Base-by-base conservation (phyloP, 2,113 vertebrate genomes). In the Podiceps cristatus region DNA sequence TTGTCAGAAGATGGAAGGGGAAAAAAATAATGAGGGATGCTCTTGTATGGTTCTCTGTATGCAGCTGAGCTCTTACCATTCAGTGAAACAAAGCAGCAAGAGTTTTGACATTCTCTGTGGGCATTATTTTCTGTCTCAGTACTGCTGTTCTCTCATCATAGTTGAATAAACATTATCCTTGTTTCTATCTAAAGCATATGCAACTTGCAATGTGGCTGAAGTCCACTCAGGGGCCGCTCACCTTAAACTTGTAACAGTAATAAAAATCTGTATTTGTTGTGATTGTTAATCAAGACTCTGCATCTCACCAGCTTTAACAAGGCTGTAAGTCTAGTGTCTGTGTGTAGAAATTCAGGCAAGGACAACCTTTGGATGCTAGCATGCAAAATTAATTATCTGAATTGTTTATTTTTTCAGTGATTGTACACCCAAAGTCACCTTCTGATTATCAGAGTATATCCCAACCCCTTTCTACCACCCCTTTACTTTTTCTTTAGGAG, bases 171-270 rank as follows among this genome's bases (percentile, higher is more conserved):
- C 37, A 37, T 37, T 37, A 37, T 37, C 9, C 37, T 37, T 37
- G 37, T 37, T 37, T 37, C 37, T 37, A 37, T 37, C 40, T 64
- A 40, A 67, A 60, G 59, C 5, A 2, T 67, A 23, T 58, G 10
- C 52, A 55, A 18, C 47, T 64, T 4, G 1, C 72, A 50, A 64
- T 1, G 5, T 42, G n/a, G 19, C 67, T 68, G 20, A 80, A 74
- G 44, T 74, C 31, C 1, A 2, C 24, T 62, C 13, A 44, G 0
- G 0, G 12, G 24, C 13, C 9, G 14, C 44, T 80, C 0, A 1
- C 71, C 23, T 67, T 42, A 22, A 79, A 52, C 33, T 37, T 4
- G 18, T 37, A 66, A 49, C 16, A 44, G n/a, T 75, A 81, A 74
- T 58, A 42, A 88, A 88, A 95, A 49, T 31, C 27, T 42, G 10